Evolutionary conservation across 2,113 vertebrate species (phyloP).

Genomic region (Entomyzon cyanotis): DNA sequence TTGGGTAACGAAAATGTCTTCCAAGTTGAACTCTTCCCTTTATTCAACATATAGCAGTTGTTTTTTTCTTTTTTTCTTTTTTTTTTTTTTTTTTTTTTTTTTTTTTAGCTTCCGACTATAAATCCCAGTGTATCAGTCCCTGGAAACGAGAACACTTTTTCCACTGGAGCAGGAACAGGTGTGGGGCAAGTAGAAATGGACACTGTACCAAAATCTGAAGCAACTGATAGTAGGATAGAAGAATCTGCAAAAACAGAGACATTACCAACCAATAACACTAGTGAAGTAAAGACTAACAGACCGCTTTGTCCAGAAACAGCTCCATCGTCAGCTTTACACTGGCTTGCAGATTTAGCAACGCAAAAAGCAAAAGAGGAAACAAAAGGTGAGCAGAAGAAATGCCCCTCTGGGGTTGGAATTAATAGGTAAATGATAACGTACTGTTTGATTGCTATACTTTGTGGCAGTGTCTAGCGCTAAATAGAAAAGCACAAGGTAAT

Average conservation of each 20-base stretch:
- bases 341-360: constrained; percentile 95
- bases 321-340: constrained; percentile 92
- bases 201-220: constrained; percentile 67
- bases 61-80: not conserved
- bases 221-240: constrained; percentile 69
- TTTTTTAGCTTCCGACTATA: constrained; percentile 73
- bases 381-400: constrained; percentile 83
- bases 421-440: not conserved
- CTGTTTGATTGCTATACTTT: not conserved
- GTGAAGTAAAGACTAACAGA: constrained; percentile 82
- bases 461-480: not conserved
- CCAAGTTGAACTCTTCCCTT: not conserved
- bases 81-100: not conserved
- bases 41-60: not conserved
- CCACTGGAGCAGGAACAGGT: constrained; percentile 63
- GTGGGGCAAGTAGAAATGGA: constrained; percentile 64
- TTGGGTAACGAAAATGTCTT: not conserved
- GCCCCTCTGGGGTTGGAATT: not conserved
- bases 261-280: constrained; percentile 63
- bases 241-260: constrained; percentile 71
- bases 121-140: constrained; percentile 71
- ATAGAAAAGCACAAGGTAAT: not conserved
- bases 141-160: constrained; percentile 72
- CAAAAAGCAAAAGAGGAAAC: constrained; percentile 98
- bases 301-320: constrained; percentile 81